Percentiles rank a stretch among this genome's conserved stretches.
phyloP scores from a whole-genome alignment of 1,140 invertebrate genomes.

The Chlorops oryzae region DNA sequence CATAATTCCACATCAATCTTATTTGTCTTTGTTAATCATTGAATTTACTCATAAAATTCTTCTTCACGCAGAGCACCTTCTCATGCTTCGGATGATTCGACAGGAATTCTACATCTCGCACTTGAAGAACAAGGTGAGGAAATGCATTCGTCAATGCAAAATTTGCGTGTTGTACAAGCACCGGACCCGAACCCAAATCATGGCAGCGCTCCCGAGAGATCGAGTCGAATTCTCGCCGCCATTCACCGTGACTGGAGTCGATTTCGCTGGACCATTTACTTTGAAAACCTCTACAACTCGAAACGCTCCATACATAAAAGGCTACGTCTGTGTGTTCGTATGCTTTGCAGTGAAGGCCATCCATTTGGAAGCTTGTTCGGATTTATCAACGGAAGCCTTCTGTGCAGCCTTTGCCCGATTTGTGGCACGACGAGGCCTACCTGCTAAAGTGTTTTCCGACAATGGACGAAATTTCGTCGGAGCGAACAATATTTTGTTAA shows the following conservation, averaged over 20 bases:
- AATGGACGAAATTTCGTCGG: no score
- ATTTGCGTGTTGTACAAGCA: constrained; percentile 2
- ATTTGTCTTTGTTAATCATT: not conserved
- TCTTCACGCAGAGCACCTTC: constrained; percentile 2
- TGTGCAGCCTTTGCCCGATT: no score
- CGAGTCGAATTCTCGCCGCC: not conserved
- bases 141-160: not conserved
- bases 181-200: not conserved
- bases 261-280: constrained; percentile 6
- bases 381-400: no score
- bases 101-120: constrained; percentile 3
- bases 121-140: not conserved
- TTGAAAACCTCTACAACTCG: constrained; percentile 2
- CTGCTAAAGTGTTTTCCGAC: no score
- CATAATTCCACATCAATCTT: not conserved
- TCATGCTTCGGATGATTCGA: constrained; percentile 4
- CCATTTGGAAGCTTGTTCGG: no score
- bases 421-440: no score
- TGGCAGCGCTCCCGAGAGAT: not conserved
- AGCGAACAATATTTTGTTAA: no score
- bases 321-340: constrained; percentile 1
- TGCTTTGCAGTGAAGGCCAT: not conserved
- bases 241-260: not conserved
- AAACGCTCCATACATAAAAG: not conserved
- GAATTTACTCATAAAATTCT: not conserved